Percentiles rank a stretch among this genome's conserved stretches.
These are phyloP conservation scores for Loriculus beryllinus DNA, from an alignment of 2,797 vertebrate species.

Conservation along the genomic window DNA sequence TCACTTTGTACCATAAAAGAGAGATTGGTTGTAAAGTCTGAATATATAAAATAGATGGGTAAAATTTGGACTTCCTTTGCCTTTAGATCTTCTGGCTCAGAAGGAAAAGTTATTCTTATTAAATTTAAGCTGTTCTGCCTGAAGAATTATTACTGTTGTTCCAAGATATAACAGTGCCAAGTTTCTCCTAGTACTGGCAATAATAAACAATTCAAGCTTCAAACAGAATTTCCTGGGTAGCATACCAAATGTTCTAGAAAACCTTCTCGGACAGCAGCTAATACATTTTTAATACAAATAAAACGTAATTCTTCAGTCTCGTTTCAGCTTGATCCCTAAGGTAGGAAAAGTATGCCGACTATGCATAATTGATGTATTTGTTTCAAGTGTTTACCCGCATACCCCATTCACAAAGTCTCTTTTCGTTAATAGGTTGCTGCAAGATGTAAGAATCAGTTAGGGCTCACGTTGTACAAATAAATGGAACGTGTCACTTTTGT, in stretches of 20 bases:
- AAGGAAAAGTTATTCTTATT: constrained; percentile 34
- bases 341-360: constrained; percentile 16
- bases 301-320: constrained; percentile 35
- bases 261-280: constrained; percentile 44
- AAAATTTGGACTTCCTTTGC: constrained; percentile 37
- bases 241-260: constrained; percentile 60
- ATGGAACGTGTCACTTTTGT: background rate
- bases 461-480: constrained; percentile 13
- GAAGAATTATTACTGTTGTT: constrained; percentile 36
- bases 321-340: constrained; percentile 41
- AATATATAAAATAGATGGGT: constrained; percentile 34
- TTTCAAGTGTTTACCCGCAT: constrained; percentile 51
- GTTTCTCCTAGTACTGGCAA: constrained; percentile 36
- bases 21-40: constrained; percentile 53
- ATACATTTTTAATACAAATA: constrained; percentile 70
- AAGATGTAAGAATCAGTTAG: constrained; percentile 24
- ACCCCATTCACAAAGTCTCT: constrained; percentile 42
- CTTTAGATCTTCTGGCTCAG: constrained; percentile 45
- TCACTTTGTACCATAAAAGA: constrained; percentile 38
- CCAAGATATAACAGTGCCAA: constrained; percentile 10
- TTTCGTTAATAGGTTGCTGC: constrained; percentile 21
- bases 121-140: constrained; percentile 63
- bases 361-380: constrained; percentile 59
- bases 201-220: constrained; percentile 54
- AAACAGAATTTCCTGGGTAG: constrained; percentile 57